Base-by-base conservation (phyloP, 2,113 vertebrate genomes). In the Lota lota region DNA sequence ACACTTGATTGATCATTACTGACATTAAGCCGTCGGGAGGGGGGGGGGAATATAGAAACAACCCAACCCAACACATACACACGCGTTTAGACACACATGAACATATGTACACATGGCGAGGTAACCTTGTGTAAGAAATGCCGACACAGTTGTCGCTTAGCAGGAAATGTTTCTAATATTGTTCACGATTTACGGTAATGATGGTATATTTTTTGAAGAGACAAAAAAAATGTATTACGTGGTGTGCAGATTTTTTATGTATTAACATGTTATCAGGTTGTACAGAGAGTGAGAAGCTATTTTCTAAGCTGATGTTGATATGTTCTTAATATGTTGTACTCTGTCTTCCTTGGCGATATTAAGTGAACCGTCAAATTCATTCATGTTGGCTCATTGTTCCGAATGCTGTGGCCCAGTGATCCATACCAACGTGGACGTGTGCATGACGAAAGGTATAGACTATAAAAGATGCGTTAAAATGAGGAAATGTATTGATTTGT, bases 111-210 rank as follows among this genome's bases (percentile, higher is more conserved):
- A 56, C 53, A 17, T 16, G 5, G 28, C 28, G 28, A 33, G 28
- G 28, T 33, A 33, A 33, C 28, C 28, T 33, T 33, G 28, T 33
- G 28, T 1, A 33, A 33, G 28, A 4, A 4, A 33, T 33, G 28
- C 28, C 28, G 28, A 5, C 70, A 6, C 61, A 61, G 82, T 64
- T 67, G 68, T 69, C 36, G 1, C 61, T 75, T 60, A 75, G 51
- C 72, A 64, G 22, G 5, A 75, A 57, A 77, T 73, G 71, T 77
- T 72, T 63, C 21, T 68, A 54, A 68, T 68, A 68, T 10, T 85
- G 72, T 74, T 69, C 61, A 75, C 74, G 62, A 75, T 69, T n/a
- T n/a, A 40, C 18, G 51, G 61, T 63, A 53, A 67, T 56, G 18
- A 73, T 33, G 21, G 21, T 64, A 70, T 73, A 79, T 74, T 74